These are phyloP conservation scores for Pachycephala philippinensis DNA, from an alignment of 2,113 vertebrate species.

Conservation along the genomic window DNA sequence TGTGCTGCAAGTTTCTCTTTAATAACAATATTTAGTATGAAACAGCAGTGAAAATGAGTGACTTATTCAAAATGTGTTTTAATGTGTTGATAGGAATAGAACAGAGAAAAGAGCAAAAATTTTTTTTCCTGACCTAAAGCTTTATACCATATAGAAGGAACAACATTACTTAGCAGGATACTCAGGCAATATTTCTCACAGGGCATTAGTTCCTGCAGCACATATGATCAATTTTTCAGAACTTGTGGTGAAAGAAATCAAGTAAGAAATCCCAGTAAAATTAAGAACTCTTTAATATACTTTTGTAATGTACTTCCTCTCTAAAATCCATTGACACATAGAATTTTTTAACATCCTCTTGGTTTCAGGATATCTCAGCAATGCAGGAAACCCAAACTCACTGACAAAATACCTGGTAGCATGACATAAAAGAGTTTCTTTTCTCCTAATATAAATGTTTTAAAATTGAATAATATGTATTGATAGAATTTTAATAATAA, in stretches of 20 bases:
- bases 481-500: not conserved
- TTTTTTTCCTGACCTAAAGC: not conserved
- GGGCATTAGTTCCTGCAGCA: not conserved
- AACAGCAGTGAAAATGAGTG: not conserved
- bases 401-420: not conserved
- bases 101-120: not conserved
- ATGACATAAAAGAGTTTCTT: not conserved
- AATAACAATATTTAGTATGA: not conserved
- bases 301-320: not conserved
- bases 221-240: not conserved
- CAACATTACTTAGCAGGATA: not conserved
- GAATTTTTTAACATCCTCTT: not conserved
- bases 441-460: not conserved
- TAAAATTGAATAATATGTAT: not conserved
- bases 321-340: not conserved
- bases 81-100: not conserved
- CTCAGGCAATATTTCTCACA: not conserved
- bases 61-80: not conserved
- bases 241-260: not conserved
- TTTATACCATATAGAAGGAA: not conserved
- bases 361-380: not conserved
- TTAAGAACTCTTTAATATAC: not conserved
- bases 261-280: not conserved
- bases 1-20: not conserved
- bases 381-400: not conserved